phyloP scores from a whole-genome alignment of 2,797 vertebrate genomes.

The Pteropus rufus region DNA sequence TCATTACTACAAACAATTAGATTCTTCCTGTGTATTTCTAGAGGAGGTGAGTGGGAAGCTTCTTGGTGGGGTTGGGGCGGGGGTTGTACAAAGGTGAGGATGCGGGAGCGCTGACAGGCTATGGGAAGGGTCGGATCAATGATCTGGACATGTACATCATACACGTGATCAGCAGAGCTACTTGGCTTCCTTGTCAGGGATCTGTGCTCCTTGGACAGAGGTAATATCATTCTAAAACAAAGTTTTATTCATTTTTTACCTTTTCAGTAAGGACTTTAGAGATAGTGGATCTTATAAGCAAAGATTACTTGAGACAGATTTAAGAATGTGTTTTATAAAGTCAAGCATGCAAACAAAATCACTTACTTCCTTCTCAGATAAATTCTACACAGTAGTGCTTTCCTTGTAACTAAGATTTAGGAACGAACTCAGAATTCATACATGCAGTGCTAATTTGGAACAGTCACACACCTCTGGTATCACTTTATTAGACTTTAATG shows the following conservation, averaged over 20 bases:
- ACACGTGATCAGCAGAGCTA: background rate
- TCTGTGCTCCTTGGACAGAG: background rate
- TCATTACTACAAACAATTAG: conserved; percentile 38
- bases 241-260: background rate
- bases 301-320: background rate
- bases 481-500: conserved; percentile 39
- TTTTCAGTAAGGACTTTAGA: background rate
- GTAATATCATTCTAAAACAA: background rate
- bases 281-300: background rate
- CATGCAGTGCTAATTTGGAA: background rate
- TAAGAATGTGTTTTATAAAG: conserved; percentile 5
- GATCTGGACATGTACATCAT: background rate
- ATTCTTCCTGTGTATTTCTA: background rate
- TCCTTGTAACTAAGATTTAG: background rate
- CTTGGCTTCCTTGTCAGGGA: background rate
- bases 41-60: background rate
- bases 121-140: background rate
- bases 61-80: background rate
- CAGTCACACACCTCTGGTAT: background rate
- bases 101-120: background rate
- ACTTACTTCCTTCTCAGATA: background rate
- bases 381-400: background rate
- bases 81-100: background rate
- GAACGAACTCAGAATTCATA: background rate
- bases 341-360: background rate